phyloP scores from a whole-genome alignment of 2,113 vertebrate species.

The Erinaceus europaeus region DNA sequence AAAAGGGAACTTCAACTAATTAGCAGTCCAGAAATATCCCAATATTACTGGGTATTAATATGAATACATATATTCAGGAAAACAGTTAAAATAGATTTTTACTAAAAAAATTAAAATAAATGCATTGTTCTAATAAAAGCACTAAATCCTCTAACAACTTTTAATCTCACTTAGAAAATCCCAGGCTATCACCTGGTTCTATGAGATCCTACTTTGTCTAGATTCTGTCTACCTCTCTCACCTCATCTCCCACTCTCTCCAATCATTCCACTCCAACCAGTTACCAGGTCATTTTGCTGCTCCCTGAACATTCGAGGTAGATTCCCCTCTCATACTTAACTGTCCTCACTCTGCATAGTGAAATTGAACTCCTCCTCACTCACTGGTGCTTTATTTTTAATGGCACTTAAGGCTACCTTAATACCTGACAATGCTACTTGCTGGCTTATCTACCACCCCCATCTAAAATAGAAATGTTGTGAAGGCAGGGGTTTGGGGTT shows the following conservation, averaged over 20 bases:
- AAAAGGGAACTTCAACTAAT: too few species aligned
- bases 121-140: too few species aligned
- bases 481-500: not conserved
- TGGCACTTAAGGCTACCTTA: not conserved
- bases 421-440: not conserved
- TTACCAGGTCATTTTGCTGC: not conserved
- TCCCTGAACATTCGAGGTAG: not conserved
- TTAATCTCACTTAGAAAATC: constrained; percentile 8
- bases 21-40: too few species aligned
- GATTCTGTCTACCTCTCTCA: not conserved
- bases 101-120: not conserved
- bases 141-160: not conserved
- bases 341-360: not conserved
- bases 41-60: too few species aligned
- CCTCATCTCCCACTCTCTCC: not conserved
- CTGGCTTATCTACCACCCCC: not conserved
- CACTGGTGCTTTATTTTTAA: constrained; percentile 25
- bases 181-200: not conserved
- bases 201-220: not conserved
- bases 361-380: not conserved
- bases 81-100: too few species aligned
- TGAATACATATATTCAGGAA: too few species aligned
- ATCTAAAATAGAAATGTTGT: not conserved
- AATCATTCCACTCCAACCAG: not conserved
- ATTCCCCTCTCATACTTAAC: not conserved